Base-by-base conservation (phyloP, 2,797 vertebrate genomes). In the Sus cebifrons region DNA sequence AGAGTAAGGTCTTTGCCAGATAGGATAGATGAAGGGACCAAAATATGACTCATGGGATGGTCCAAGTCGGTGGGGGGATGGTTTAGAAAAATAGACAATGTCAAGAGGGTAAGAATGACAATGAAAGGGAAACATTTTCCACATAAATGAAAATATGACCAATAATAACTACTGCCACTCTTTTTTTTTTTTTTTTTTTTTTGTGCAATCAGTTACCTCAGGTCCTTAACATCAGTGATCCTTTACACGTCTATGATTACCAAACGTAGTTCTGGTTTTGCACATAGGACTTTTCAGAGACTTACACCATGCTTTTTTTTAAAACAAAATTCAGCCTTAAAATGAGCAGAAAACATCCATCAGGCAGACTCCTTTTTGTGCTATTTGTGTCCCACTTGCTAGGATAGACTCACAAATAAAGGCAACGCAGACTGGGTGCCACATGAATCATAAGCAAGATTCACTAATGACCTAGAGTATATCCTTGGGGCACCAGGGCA, bases 101-200 rank as follows among this genome's bases (percentile, higher is more conserved):
- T 27, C 71, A 40, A 88, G 29, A 60, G 71, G 73, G 74, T 20
- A 60, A 54, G 58, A 67, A 56, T 52, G 65, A 71, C 36, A 62
- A 87, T 49, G 18, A 82, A 82, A 93, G 36, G 23, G 54, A 54
- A 40, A 73, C 20, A 74, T 74, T 94, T 74, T 58, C 81, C n/a
- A 94, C 9, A 67, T 27, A 82, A 65, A 23, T 88, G 44, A 88
- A 93, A 93, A 75, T 32, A 20, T 44, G 12, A 82, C 58, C 77
- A 44, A 74, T 74, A 44, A 74, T 74, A 64, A 75, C n/a, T 65
- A 65, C 4, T 25, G 16, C 68, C 49, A 6, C 23, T 4, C 36
- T 36, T 36, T 36, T 36, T 36, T 36, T 36, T 32, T 36, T 36
- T 32, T 32, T 32, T 32, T 21, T 9, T 18, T 60, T 68, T 71